Base-by-base conservation (phyloP, 2,888 invertebrate species). In the Ectemnius continuus region DNA sequence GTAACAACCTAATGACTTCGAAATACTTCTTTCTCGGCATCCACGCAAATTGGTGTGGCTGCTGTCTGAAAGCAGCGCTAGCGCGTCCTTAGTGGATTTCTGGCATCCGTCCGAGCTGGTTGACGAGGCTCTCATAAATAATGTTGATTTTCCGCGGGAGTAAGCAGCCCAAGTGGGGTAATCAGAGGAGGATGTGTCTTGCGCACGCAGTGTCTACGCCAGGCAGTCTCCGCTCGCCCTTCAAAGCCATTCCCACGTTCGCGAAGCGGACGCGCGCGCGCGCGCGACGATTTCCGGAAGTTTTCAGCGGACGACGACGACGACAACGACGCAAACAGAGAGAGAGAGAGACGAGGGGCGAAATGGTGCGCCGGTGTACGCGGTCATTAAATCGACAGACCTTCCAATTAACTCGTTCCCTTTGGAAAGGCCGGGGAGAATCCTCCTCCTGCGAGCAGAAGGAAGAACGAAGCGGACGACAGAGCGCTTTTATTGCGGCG, bases 71-170 rank as follows among this genome's bases (percentile, higher is more conserved):
- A n/a, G n/a, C n/a, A n/a, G n/a, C n/a, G n/a, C n/a, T n/a, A n/a
- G n/a, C n/a, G n/a, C n/a, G 16, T 52, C 16, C 52, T 16, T 52
- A 6, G n/a, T 14, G 16, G 16, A 13, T 52, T 14, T 5, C 52
- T 16, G 20, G 52, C 52, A 46, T 23, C n/a, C 11, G 61, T n/a
- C 18, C 52, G 11, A 45, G 18, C 47, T 57, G 57, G 48, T 59
- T 46, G 67, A 61, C 66, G 75, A 75, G 61, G 73, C 61, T 47
- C 70, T 76, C 72, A 63, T 81, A 73, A 82, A 81, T 79, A 79
- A 78, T 78, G 80, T 82, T 80, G 79, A 82, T 82, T 82, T 82
- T 82, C 82, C 80, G 73, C 75, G 61, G 78, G 82, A 82, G 72
- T 82, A 82, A 80, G 76, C 82, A 73, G 58, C 23, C 47, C 78